These are phyloP conservation scores for Triplophysa dalaica DNA, from an alignment of 2,113 vertebrate genomes.

Conservation along the genomic window DNA sequence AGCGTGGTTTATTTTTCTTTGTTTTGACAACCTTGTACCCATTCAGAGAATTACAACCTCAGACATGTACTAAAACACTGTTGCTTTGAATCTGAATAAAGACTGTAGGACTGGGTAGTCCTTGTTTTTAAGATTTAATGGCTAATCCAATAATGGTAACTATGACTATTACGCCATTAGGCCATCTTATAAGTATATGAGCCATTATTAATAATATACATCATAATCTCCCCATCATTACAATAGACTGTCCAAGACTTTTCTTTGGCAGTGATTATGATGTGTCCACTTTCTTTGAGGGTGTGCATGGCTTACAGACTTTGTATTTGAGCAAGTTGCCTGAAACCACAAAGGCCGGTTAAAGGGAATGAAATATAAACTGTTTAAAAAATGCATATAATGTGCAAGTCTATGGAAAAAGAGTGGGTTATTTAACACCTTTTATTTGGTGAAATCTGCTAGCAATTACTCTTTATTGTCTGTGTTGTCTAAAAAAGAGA, in stretches of 20 bases:
- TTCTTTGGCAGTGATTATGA: not conserved
- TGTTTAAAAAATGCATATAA: not conserved
- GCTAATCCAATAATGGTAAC: not conserved
- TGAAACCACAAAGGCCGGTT: not conserved
- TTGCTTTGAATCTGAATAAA: not conserved
- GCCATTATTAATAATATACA: not conserved
- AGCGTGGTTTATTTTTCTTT: not conserved
- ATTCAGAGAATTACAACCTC: not conserved
- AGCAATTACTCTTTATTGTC: constrained; percentile 10
- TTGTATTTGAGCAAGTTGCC: not conserved
- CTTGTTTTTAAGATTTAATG: not conserved
- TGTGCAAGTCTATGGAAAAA: not conserved
- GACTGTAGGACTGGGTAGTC: not conserved
- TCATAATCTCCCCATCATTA: not conserved
- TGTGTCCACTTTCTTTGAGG: not conserved
- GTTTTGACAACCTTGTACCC: too few relatives aligned
- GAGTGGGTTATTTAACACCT: constrained; percentile 2
- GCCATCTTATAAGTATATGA: not conserved
- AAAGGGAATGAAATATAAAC: not conserved
- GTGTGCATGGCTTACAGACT: not conserved
- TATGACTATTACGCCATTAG: not conserved
- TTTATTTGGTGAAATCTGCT: constrained; percentile 4
- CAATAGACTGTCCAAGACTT: not conserved
- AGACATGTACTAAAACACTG: not conserved
- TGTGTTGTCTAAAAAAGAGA: not conserved